phyloP scores from a whole-genome alignment of 1,140 invertebrate species.

The Metopolophium dirhodum region DNA sequence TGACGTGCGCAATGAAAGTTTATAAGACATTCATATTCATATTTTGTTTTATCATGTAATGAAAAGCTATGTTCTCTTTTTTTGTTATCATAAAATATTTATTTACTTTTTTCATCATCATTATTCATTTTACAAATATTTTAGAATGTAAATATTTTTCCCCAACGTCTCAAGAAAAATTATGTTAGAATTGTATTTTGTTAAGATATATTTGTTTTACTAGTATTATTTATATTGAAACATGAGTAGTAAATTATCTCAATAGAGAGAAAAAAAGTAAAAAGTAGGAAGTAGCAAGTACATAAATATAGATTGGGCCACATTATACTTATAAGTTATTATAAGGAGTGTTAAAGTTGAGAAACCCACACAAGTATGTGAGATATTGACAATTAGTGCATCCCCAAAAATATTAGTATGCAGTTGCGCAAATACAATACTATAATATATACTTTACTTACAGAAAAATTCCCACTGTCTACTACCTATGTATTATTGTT shows the following conservation, averaged over 20 bases:
- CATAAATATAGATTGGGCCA: not conserved
- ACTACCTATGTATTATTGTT: too few relatives aligned
- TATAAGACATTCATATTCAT: not conserved
- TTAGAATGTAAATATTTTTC: not conserved
- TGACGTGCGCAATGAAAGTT: not conserved
- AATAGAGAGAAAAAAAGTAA: too few relatives aligned
- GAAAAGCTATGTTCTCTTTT: too few relatives aligned
- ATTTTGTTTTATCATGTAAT: too few relatives aligned
- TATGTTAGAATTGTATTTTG: not conserved
- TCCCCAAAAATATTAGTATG: too few relatives aligned
- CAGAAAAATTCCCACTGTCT: not conserved
- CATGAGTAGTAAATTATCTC: too few relatives aligned
- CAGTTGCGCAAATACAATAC: too few relatives aligned
- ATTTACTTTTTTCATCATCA: not conserved
- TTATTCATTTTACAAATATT: not conserved
- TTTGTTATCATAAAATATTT: not conserved
- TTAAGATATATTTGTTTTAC: not conserved
- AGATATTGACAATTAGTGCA: not conserved
- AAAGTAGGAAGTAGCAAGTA: too few relatives aligned
- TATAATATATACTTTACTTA: not conserved
- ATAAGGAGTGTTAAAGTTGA: not conserved
- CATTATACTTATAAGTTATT: not conserved
- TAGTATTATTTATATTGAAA: too few relatives aligned
- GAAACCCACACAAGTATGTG: not conserved
- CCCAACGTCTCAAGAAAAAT: not conserved